Percentiles rank a stretch among this genome's conserved stretches.
Evolutionary conservation across 2,797 vertebrate species (phyloP).

Genomic region (Centroberyx gerrardi): DNA sequence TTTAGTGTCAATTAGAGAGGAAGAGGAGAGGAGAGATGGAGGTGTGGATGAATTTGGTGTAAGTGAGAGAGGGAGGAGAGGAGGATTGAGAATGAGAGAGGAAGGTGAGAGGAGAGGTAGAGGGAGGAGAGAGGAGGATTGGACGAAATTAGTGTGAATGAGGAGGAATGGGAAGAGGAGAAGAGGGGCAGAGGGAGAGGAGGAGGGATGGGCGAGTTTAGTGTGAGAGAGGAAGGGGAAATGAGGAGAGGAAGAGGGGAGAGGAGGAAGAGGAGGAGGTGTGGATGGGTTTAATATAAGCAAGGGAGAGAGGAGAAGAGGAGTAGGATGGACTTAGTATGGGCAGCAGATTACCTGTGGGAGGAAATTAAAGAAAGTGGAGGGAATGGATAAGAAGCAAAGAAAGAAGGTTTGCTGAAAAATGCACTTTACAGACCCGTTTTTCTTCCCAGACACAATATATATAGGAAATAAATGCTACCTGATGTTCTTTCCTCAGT

Average conservation of each 20-base stretch:
- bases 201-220: background rate
- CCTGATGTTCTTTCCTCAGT: too few relatives aligned
- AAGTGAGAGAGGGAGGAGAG: conserved; percentile 11
- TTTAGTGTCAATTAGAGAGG: conserved; percentile 23
- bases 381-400: too few relatives aligned
- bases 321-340: background rate
- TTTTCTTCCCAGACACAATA: too few relatives aligned
- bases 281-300: background rate
- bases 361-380: too few relatives aligned
- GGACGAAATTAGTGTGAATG: background rate
- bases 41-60: background rate
- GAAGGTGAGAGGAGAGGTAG: background rate
- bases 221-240: conserved; percentile 11
- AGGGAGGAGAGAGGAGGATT: background rate
- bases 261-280: background rate
- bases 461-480: too few relatives aligned
- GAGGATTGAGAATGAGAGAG: background rate
- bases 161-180: conserved; percentile 1
- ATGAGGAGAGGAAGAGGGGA: background rate
- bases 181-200: background rate
- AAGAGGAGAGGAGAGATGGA: background rate
- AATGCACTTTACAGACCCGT: too few relatives aligned
- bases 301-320: background rate
- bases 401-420: too few relatives aligned
- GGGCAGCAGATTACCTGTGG: too few relatives aligned